phyloP scores from a whole-genome alignment of 2,888 invertebrate genomes.

The Biston stratarius region DNA sequence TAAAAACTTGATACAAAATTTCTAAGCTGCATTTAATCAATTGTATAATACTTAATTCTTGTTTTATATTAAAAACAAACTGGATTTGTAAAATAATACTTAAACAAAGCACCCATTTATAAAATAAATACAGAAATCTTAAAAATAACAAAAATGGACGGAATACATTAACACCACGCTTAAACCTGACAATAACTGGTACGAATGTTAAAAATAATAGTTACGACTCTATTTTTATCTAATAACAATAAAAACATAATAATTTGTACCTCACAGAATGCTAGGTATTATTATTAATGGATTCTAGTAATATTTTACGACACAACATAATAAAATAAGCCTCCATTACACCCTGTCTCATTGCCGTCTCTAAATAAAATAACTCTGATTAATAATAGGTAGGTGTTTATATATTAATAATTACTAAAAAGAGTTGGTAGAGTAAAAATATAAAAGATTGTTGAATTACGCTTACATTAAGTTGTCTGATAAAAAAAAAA shows the following conservation, averaged over 20 bases:
- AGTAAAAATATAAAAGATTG: not conserved
- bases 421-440: not conserved
- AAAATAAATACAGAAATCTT: conserved; percentile 7
- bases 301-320: conserved; percentile 3
- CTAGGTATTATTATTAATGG: conserved; percentile 19
- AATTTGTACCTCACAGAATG: conserved; percentile 33
- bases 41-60: not conserved
- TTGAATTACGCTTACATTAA: too few relatives aligned
- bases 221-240: conserved; percentile 16
- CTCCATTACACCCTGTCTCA: conserved; percentile 30
- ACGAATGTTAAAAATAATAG: conserved; percentile 19
- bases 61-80: conserved; percentile 1
- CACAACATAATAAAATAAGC: conserved; percentile 24
- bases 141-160: conserved; percentile 28
- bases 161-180: conserved; percentile 19
- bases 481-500: not conserved
- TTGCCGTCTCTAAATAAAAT: not conserved
- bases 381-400: not conserved
- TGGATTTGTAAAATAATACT: conserved; percentile 8
- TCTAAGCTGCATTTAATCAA: not conserved
- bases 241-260: conserved; percentile 34
- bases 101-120: conserved; percentile 22
- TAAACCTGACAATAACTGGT: conserved; percentile 21
- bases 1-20: not conserved
- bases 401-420: not conserved